Conservation (phyloP, 2,888 invertebrate species). For the Plutella xylostella region DNA sequence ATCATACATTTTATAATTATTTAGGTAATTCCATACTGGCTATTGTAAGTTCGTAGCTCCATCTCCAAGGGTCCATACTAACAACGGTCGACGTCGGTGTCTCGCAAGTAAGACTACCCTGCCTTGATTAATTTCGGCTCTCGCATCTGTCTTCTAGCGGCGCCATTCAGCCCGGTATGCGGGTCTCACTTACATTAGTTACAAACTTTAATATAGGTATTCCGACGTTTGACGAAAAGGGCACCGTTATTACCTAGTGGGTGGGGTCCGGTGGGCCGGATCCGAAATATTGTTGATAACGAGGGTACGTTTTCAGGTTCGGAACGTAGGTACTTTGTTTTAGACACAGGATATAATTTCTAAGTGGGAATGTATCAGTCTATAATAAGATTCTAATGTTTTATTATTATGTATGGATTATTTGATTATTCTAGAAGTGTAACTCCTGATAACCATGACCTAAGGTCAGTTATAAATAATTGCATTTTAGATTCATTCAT, state of each 20-base stretch:
- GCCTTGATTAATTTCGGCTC: constrained; percentile 3
- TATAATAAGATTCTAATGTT: not conserved
- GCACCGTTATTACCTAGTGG: not conserved
- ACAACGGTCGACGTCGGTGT: too few species aligned
- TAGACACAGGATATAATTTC: not conserved
- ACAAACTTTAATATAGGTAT: constrained; percentile 1
- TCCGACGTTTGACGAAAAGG: not conserved
- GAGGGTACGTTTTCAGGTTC: not conserved
- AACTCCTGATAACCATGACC: too few species aligned
- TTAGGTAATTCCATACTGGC: too few species aligned
- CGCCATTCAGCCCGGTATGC: not conserved
- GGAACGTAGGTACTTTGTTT: not conserved
- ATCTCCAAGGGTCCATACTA: too few species aligned
- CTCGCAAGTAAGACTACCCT: too few species aligned
- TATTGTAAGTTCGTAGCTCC: too few species aligned
- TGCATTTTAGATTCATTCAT: too few species aligned
- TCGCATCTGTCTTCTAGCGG: not conserved
- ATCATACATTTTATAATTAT: too few species aligned
- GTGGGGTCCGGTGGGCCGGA: not conserved
- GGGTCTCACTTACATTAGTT: not conserved
- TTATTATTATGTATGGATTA: not conserved
- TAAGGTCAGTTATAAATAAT: too few species aligned
- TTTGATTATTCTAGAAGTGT: too few species aligned
- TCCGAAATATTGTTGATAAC: not conserved
- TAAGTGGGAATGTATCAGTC: not conserved